These are phyloP conservation scores for Zhengitettix transpicula DNA, from an alignment of 2,888 invertebrate genomes.

Conservation along the genomic window DNA sequence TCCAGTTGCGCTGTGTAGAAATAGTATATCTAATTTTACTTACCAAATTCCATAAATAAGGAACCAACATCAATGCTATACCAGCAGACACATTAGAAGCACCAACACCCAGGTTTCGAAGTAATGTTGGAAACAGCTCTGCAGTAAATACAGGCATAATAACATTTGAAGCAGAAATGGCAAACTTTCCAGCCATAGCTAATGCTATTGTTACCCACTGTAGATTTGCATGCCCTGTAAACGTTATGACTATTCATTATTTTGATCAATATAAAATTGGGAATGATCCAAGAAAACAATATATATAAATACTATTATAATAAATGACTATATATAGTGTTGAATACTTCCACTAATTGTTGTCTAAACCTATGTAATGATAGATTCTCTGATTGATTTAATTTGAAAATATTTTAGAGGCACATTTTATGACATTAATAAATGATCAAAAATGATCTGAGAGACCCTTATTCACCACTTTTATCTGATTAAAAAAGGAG, in stretches of 20 bases:
- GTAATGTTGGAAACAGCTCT: slow-evolving; percentile 52
- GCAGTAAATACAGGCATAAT: slow-evolving; percentile 62
- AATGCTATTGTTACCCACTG: slow-evolving; percentile 56
- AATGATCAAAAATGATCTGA: too few relatives aligned
- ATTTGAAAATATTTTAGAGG: too few relatives aligned
- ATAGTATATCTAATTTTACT: too few relatives aligned
- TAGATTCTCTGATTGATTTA: too few relatives aligned
- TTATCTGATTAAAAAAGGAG: too few relatives aligned
- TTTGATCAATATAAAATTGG: background rate
- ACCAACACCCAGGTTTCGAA: slow-evolving; percentile 53
- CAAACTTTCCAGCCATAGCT: slow-evolving; percentile 64
- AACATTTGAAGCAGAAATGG: slow-evolving; percentile 61
- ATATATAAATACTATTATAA: background rate
- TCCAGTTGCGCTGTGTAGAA: too few relatives aligned
- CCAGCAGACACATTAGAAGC: slow-evolving; percentile 63
- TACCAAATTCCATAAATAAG: slow-evolving; percentile 62
- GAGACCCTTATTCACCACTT: too few relatives aligned
- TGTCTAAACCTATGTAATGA: too few relatives aligned
- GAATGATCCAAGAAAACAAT: background rate
- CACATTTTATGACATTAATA: too few relatives aligned
- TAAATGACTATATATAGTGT: background rate
- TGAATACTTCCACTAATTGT: too few relatives aligned
- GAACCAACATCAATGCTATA: slow-evolving; percentile 55
- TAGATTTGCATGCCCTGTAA: slow-evolving; percentile 16
- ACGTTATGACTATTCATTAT: background rate